Conservation (phyloP, 1,140 invertebrate species). For the Eumeta japonica region DNA sequence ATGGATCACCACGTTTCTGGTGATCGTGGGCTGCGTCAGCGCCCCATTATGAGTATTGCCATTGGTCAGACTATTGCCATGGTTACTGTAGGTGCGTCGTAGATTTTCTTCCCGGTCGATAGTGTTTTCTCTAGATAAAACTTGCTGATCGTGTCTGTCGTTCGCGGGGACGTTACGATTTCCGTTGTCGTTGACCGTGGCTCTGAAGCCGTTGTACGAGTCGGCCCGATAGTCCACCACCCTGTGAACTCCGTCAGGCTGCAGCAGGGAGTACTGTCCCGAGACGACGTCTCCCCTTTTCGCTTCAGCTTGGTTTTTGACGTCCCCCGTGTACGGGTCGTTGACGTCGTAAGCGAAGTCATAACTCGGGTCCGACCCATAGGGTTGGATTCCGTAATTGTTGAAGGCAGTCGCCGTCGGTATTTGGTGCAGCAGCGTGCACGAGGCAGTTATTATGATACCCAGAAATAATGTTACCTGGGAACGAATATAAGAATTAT, state of each 20-base stretch:
- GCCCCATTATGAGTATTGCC: no score
- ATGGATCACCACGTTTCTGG: not conserved
- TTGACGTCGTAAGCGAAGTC: constrained; percentile 67
- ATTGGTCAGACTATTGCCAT: no score
- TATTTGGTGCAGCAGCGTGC: constrained; percentile 32
- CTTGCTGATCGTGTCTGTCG: no score
- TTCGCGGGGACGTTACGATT: not conserved
- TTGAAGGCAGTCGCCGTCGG: constrained; percentile 21
- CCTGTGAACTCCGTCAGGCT: constrained; percentile 65
- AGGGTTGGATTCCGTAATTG: no score
- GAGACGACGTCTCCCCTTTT: constrained; percentile 62
- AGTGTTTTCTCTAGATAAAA: no score
- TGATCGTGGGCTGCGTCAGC: no score
- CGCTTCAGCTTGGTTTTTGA: constrained; percentile 52
- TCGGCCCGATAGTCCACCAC: constrained; percentile 64
- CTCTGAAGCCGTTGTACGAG: constrained; percentile 34
- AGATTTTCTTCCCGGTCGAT: no score
- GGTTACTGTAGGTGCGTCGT: no score
- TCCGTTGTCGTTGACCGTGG: constrained; percentile 33
- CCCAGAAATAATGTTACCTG: constrained; percentile 30
- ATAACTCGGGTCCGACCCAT: constrained; percentile 51
- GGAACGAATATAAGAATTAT: no score
- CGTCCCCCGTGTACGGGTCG: constrained; percentile 57
- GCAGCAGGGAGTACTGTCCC: constrained; percentile 63
- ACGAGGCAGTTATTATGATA: constrained; percentile 27